These are phyloP conservation scores for Dicyrtomina minuta DNA, from an alignment of 2,888 invertebrate genomes.

Conservation along the genomic window DNA sequence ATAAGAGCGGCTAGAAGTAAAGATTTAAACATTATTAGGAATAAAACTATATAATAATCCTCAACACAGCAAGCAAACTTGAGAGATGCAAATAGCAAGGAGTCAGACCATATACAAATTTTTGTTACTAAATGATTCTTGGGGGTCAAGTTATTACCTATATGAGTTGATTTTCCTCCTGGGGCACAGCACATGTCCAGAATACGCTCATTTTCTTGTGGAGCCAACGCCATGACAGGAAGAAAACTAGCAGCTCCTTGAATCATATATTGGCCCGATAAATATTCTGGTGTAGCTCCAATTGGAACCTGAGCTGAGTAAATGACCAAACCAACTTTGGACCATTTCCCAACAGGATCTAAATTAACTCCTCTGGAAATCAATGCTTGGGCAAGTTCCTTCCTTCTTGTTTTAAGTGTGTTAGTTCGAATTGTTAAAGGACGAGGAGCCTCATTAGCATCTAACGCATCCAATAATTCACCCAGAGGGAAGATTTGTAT, in stretches of 20 bases:
- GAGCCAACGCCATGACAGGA: slow-evolving; percentile 96
- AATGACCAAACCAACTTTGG: slow-evolving; percentile 93
- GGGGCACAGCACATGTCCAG: slow-evolving; percentile 98
- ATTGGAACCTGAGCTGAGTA: slow-evolving; percentile 95
- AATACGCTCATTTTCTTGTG: slow-evolving; percentile 90
- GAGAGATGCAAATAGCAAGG: too few relatives aligned
- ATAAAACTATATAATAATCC: slow-evolving; percentile 6
- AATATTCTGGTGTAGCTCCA: slow-evolving; percentile 97
- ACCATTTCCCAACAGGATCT: slow-evolving; percentile 98
- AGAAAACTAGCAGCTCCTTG: slow-evolving; percentile 90
- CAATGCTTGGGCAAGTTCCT: slow-evolving; percentile 90
- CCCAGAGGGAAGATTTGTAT: slow-evolving; percentile 84
- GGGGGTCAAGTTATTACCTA: too few relatives aligned
- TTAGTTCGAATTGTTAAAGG: slow-evolving; percentile 96
- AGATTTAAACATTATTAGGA: too few relatives aligned
- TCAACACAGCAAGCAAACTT: slow-evolving; percentile 18
- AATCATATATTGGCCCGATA: slow-evolving; percentile 96
- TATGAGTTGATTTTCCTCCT: slow-evolving; percentile 97
- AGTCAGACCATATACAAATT: too few relatives aligned
- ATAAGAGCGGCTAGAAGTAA: slow-evolving; percentile 75
- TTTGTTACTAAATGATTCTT: too few relatives aligned
- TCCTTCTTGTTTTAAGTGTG: slow-evolving; percentile 84
- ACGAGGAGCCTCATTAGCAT: slow-evolving; percentile 91
- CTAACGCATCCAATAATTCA: slow-evolving; percentile 89
- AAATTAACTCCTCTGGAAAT: slow-evolving; percentile 97